Percentiles rank a stretch among this genome's conserved stretches.
These are phyloP conservation scores for Prosapia bicincta DNA, from an alignment of 2,888 invertebrate species.

Conservation along the genomic window DNA sequence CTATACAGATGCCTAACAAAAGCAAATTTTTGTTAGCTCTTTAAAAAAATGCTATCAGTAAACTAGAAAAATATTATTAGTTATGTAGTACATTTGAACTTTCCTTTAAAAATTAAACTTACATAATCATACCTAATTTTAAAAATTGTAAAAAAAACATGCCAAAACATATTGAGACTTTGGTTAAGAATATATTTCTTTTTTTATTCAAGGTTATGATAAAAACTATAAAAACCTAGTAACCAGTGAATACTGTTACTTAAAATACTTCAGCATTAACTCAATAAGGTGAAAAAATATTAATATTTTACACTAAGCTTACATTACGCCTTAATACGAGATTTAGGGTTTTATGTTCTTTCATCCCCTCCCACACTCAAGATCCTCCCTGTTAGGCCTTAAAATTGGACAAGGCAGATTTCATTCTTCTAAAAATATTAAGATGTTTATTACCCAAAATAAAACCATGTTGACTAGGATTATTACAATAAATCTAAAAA, in stretches of 20 bases:
- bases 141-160: neutral
- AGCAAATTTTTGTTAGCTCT: no score
- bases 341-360: neutral
- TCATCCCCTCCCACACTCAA: constrained; percentile 2
- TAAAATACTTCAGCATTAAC: neutral
- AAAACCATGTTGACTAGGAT: no score
- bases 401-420: neutral
- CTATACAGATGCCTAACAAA: no score
- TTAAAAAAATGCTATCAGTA: no score
- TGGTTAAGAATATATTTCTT: neutral
- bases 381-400: constrained; percentile 2
- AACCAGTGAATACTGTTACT: neutral
- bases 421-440: neutral
- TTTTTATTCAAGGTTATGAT: neutral
- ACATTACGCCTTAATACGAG: neutral
- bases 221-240: neutral
- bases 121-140: no score
- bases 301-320: neutral
- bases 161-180: neutral
- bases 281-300: neutral
- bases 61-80: no score
- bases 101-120: no score
- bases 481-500: no score
- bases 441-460: no score
- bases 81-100: no score